Percentiles rank a stretch among this genome's conserved stretches.
These are phyloP conservation scores for Procambarus clarkii DNA, from an alignment of 1,140 invertebrate genomes.

Conservation along the genomic window DNA sequence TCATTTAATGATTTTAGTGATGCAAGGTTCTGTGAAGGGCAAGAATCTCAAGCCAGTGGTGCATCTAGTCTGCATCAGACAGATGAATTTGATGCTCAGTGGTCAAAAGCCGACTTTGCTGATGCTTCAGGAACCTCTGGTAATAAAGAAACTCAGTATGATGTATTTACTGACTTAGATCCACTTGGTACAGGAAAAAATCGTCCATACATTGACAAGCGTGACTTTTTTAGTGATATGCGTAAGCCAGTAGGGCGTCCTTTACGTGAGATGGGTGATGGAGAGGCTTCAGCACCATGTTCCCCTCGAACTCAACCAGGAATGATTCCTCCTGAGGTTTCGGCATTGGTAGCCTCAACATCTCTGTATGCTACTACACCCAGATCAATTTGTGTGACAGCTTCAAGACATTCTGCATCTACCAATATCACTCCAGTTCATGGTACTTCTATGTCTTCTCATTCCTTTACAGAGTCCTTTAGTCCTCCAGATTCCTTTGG, in stretches of 20 bases:
- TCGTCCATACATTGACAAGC: slow-evolving; percentile 94
- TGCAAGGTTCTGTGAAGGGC: slow-evolving; percentile 52
- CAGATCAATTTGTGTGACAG: slow-evolving; percentile 54
- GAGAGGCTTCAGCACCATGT: slow-evolving; percentile 67
- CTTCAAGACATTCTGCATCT: slow-evolving; percentile 54
- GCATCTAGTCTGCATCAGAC: slow-evolving; percentile 69
- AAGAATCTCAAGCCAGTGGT: slow-evolving; percentile 49
- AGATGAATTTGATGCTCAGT: slow-evolving; percentile 75
- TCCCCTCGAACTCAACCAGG: slow-evolving; percentile 68
- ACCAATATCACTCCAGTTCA: slow-evolving; percentile 71
- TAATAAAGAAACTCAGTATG: slow-evolving; percentile 61
- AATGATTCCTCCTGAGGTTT: slow-evolving; percentile 70
- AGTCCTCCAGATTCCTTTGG: slow-evolving; percentile 68
- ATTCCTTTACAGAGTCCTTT: slow-evolving; percentile 70
- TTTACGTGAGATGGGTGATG: slow-evolving; percentile 67
- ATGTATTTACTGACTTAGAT: slow-evolving; percentile 92
- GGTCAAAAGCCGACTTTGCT: slow-evolving; percentile 77
- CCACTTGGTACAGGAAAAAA: slow-evolving; percentile 91
- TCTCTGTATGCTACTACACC: slow-evolving; percentile 67
- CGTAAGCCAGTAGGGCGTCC: slow-evolving; percentile 66
- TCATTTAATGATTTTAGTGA: slow-evolving; percentile 69
- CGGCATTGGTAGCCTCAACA: slow-evolving; percentile 69
- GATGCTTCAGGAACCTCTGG: neutral
- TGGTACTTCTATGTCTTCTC: slow-evolving; percentile 61
- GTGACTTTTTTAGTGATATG: slow-evolving; percentile 86